Base-by-base conservation (phyloP, 2,888 invertebrate genomes). In the Piscicola geometra region DNA sequence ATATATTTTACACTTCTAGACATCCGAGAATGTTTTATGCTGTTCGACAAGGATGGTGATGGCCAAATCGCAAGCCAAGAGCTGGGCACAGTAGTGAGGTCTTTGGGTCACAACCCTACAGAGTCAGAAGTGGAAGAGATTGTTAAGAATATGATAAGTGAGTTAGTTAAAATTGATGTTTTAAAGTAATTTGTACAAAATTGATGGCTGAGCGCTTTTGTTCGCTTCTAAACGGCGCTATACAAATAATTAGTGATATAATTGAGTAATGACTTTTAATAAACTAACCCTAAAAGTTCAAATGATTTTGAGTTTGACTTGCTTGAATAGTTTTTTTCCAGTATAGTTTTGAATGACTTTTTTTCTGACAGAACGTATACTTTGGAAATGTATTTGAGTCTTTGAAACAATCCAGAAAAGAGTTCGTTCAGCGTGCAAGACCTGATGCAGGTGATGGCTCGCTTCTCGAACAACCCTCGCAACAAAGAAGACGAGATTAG, bases 361-460 rank as follows among this genome's bases (percentile, higher is more conserved):
- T n/a, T n/a, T n/a, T n/a, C n/a, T n/a, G n/a, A n/a, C n/a, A n/a
- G n/a, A n/a, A n/a, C n/a, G n/a, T n/a, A n/a, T n/a, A n/a, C n/a
- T n/a, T n/a, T n/a, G 33, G 18, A 3, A 66, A 66, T 66, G 18
- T 66, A 33, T 33, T 66, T 25, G 25, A 18, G 66, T 66, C n/a
- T n/a, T n/a, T n/a, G n/a, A n/a, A n/a, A n/a, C n/a, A n/a, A 60
- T 69, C 9, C 33, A 77, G 87, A 87, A 86, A 79, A 79, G 35
- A 97, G 96, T 85, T 96, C 96, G 87, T 97, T 98, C 88, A 97
- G 97, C 89, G 96, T 98, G 88, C 95, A 96, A 83, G 97, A 97
- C 89, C 97, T 98, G 90, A 90, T 97, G 85, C 96, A 97, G 86
- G 97, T 98, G 96, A 97, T 98, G 96, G 96, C 97, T 97, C 90